Base-by-base conservation (phyloP, 2,888 invertebrate genomes). In the Lathronympha strigana region DNA sequence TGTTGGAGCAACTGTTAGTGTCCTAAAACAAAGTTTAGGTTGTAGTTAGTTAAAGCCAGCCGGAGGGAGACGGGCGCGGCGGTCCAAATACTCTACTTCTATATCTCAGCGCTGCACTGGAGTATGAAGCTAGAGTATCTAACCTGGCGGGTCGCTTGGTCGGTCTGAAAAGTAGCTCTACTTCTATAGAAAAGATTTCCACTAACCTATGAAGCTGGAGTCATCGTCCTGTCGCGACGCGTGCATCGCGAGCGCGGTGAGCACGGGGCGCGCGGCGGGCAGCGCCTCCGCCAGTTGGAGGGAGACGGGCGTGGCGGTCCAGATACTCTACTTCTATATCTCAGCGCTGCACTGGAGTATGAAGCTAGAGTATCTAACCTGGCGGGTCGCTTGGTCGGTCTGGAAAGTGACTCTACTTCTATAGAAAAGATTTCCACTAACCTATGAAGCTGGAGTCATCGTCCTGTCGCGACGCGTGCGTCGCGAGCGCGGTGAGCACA, bases 401-500 rank as follows among this genome's bases (percentile, higher is more conserved):
- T 23, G 23, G 0, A 23, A 6, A 25, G 47, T 47, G n/a, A 6
- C 47, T 47, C 47, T n/a, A 47, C 47, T 23, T 1, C 17, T 17
- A 2, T 40, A 36, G 5, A 40, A 17, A 15, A 15, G 15, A 13
- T 38, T 19, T 13, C 8, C 43, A 53, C 61, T 61, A 6, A 61
- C 53, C 43, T 85, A 95, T 92, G 83, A 94, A 94, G 82, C 94
- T 94, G 84, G 94, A 93, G 79, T 94, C 94, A 77, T 94, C 93
- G 74, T 93, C 92, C 19, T 33, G 74, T 90, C 84, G 72, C 90
- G 88, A 86, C 83, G 92, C 90, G 77, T 92, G 91, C 92, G 92
- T 92, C 88, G 92, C 92, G 78, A 92, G 84, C 63, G 90, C 87
- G 72, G 90, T 90, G 73, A 91, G 91, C n/a, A n/a, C n/a, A 69